Conservation (phyloP, 2,113 vertebrate genomes). For the Candoia aspera region DNA sequence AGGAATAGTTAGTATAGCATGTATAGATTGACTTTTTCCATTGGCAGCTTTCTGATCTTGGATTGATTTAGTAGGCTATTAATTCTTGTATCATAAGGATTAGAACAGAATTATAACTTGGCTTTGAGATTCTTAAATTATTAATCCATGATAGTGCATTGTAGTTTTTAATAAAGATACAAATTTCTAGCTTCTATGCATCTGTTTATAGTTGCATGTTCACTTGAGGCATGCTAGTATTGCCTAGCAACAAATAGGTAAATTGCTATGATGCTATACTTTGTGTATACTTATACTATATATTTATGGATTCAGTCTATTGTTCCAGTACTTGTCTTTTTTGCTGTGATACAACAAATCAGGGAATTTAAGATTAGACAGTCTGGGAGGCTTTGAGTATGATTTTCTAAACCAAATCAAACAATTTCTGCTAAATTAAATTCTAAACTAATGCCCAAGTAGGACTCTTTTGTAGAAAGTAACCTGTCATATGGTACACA, state of each 20-base stretch:
- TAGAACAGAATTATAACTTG: not conserved
- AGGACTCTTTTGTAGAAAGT: not conserved
- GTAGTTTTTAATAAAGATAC: not conserved
- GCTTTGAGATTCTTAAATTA: not conserved
- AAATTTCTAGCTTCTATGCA: not conserved
- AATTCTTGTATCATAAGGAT: not conserved
- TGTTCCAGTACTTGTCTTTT: not conserved
- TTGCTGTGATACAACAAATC: not conserved
- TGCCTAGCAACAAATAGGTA: not conserved
- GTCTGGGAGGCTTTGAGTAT: not conserved
- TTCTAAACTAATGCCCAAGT: not conserved
- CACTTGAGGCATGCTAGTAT: not conserved
- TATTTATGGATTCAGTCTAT: not conserved
- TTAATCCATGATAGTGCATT: not conserved
- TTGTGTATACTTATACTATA: not conserved
- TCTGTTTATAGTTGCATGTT: not conserved
- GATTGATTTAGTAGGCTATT: not conserved
- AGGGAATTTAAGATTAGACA: not conserved
- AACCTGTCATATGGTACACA: too few species aligned
- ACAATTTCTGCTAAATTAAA: not conserved
- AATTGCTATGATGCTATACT: not conserved
- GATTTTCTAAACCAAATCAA: not conserved
- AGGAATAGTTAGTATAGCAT: too few species aligned
- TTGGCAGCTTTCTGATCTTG: not conserved
- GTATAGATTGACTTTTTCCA: not conserved